Evolutionary conservation across 2,113 vertebrate genomes (phyloP).

Genomic region (Alethe diademata): DNA sequence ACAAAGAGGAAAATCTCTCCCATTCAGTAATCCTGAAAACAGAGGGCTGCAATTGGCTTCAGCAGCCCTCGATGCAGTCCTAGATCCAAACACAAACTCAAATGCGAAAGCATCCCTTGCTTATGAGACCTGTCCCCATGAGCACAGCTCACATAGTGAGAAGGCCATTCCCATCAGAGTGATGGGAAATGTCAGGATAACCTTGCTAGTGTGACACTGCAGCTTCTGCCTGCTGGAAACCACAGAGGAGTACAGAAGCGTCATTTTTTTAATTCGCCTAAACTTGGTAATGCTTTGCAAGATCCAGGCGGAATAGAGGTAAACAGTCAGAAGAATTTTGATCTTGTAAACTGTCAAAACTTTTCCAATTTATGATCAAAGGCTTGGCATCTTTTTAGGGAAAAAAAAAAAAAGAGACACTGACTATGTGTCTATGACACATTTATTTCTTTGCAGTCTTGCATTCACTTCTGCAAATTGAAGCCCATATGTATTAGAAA

Average conservation of each 20-base stretch:
- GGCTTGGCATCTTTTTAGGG: neutral
- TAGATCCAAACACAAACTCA: neutral
- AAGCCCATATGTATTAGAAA: neutral
- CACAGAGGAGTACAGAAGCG: rapidly evolving
- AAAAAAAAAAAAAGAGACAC: neutral
- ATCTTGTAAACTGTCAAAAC: neutral
- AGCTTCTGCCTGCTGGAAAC: neutral
- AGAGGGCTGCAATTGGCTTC: neutral
- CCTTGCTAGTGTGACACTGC: neutral
- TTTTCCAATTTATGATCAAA: neutral
- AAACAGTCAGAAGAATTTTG: neutral
- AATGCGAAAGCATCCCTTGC: neutral
- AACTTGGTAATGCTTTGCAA: neutral
- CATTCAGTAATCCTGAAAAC: neutral
- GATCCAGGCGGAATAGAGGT: neutral
- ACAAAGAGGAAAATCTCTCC: neutral
- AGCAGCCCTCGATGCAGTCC: neutral
- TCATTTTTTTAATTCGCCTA: neutral
- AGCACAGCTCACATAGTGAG: neutral
- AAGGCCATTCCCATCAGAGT: neutral
- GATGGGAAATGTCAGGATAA: neutral
- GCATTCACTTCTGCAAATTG: neutral
- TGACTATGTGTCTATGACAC: neutral
- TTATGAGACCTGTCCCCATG: neutral
- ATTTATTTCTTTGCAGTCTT: neutral